Percentiles rank a stretch among this genome's conserved stretches.
Evolutionary conservation across 2,888 invertebrate genomes (phyloP).

Genomic region (Andrena bucephala): DNA sequence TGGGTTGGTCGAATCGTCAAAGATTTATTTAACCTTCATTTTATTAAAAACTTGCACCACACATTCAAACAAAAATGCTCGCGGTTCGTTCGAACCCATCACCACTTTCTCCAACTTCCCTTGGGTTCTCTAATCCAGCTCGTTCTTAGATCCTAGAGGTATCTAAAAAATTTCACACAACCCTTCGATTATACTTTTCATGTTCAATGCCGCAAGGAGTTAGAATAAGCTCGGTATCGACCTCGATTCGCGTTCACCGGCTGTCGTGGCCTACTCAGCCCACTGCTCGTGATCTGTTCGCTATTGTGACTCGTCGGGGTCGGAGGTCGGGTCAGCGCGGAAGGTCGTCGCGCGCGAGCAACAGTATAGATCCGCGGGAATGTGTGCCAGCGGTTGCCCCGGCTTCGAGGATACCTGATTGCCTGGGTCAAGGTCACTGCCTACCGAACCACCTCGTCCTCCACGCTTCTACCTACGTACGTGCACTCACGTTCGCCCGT

Average conservation of each 20-base stretch:
- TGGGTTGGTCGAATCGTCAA: slow-evolving; percentile 60
- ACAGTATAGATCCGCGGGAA: slow-evolving; percentile 70
- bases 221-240: neutral
- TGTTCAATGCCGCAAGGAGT: too few relatives aligned
- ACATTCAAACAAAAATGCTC: too few relatives aligned
- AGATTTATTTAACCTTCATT: slow-evolving; percentile 59
- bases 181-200: too few relatives aligned
- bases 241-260: slow-evolving; percentile 40
- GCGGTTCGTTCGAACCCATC: too few relatives aligned
- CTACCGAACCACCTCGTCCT: slow-evolving; percentile 63
- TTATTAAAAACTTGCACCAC: too few relatives aligned
- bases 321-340: slow-evolving; percentile 63
- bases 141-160: too few relatives aligned
- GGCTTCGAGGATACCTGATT: slow-evolving; percentile 77
- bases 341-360: slow-evolving; percentile 57
- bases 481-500: slow-evolving; percentile 5
- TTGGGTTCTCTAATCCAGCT: too few relatives aligned
- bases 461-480: slow-evolving; percentile 37
- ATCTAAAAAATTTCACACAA: too few relatives aligned
- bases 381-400: slow-evolving; percentile 80
- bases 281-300: slow-evolving; percentile 35
- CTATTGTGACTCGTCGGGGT: slow-evolving; percentile 51
- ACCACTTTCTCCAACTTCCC: too few relatives aligned
- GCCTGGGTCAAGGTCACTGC: slow-evolving; percentile 81
- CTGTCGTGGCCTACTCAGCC: slow-evolving; percentile 53